Evolutionary conservation across 2,888 invertebrate species (phyloP), one percentile per base, ranked within the genome.

Genomic region (Latrodectus hesperus): DNA sequence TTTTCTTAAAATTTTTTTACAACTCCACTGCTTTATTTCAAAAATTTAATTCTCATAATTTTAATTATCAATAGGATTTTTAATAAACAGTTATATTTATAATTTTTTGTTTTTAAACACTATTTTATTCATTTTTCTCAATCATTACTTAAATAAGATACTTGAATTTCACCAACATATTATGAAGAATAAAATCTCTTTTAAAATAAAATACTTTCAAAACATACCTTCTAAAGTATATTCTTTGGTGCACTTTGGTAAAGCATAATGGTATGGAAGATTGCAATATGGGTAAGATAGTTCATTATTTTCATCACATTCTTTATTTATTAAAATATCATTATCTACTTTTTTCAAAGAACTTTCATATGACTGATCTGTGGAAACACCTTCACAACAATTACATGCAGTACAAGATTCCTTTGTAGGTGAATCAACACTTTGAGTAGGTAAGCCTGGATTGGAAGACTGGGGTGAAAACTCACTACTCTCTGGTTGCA

Each of bases 251-350:
- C 87, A 88, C 53, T 88, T 83, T 68, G 87, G 78, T 78, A 76
- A 88, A 88, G 87, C 83, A 88, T 74, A 88, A 70, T 67, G 82
- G 80, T 78, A 88, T 53, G 87, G 87, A 83, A 88, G 87, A 82
- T 88, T 78, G 78, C 78, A 83, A 73, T 83, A 88, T 60, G 87
- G 51, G 68, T 83, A 88, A 51, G 76, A 49, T n/a, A 76, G 68
- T 65, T 82, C 73, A 78, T 75, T 70, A 71, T 79, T 70, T 51
- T 87, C 77, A 26, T 79, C 86, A 38, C 76, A 86, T 14, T 87
- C 80, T 53, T 82, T 87, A n/a, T 70, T 71, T 38, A 71, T 67
- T 11, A 75, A 81, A 65, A 49, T 75, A 60, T 68, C 73, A 65
- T 70, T 71, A 38, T 72, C 55, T 73, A 78, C 78, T 51, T 84